Percentiles rank a stretch among this genome's conserved stretches.
phyloP scores from a whole-genome alignment of 2,888 invertebrate species.

The Piscicola geometra region DNA sequence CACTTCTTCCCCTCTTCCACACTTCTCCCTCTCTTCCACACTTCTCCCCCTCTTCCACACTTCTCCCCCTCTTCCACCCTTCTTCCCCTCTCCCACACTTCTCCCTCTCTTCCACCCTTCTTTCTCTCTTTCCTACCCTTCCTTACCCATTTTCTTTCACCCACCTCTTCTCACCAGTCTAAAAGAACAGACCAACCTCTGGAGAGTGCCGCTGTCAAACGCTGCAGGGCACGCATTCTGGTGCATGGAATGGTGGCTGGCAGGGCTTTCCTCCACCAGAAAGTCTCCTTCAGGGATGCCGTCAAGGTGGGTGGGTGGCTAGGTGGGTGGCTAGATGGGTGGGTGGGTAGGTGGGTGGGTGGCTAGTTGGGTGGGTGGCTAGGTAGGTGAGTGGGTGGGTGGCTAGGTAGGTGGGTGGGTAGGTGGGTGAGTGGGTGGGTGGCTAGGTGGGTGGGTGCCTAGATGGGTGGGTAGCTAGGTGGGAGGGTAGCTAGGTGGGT shows the following conservation, averaged over 20 bases:
- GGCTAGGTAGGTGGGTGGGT: no score
- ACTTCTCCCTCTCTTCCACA: neutral
- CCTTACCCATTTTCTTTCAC: neutral
- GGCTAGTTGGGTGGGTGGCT: no score
- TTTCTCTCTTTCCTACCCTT: no score
- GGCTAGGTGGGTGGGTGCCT: no score
- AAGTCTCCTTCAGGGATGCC: constrained; percentile 70
- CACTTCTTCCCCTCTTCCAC: neutral
- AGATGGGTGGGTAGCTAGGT: no score
- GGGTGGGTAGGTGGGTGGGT: no score
- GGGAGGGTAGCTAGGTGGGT: no score
- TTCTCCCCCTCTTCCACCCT: neutral
- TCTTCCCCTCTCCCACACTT: neutral
- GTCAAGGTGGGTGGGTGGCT: constrained; percentile 57
- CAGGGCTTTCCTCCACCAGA: constrained; percentile 73
- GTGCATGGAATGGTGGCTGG: constrained; percentile 70
- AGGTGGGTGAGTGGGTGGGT: no score
- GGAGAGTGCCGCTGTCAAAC: constrained; percentile 45
- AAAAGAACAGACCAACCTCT: neutral
- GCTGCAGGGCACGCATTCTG: constrained; percentile 67
- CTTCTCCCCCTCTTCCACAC: neutral
- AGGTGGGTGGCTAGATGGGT: no score
- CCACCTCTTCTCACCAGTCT: no score
- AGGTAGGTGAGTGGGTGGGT: no score
- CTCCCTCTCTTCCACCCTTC: neutral